Evolutionary conservation across 2,797 vertebrate genomes (phyloP).

Genomic region (Sebastes glaucus): DNA sequence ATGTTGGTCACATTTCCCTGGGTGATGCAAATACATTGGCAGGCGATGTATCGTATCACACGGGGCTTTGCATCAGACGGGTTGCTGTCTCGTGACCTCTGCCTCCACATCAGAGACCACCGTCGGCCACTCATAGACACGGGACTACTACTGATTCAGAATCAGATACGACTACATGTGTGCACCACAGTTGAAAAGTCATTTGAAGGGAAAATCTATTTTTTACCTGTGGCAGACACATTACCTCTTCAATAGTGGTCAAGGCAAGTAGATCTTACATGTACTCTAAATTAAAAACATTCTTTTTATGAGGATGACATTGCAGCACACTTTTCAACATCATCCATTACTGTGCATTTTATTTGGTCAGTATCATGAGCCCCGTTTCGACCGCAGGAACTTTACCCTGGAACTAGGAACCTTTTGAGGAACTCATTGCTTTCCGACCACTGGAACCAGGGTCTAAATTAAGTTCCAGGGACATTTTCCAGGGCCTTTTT

Average conservation of each 20-base stretch:
- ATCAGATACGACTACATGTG: conserved; percentile 1
- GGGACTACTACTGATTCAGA: background rate
- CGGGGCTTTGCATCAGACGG: conserved; percentile 9
- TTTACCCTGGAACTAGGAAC: no score
- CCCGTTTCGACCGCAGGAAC: background rate
- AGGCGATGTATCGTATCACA: conserved; percentile 15
- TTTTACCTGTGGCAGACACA: conserved; percentile 3
- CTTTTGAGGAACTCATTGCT: background rate
- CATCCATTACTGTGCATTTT: background rate
- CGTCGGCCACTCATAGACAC: background rate
- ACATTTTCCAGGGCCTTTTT: background rate
- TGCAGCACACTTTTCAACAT: background rate
- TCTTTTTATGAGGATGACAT: background rate
- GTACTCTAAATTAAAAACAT: background rate
- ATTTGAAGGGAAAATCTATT: conserved; percentile 12
- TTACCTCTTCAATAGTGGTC: background rate
- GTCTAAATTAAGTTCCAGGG: background rate
- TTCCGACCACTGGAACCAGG: background rate
- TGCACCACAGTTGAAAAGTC: conserved; percentile 15
- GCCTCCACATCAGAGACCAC: conserved; percentile 2
- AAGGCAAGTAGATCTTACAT: background rate
- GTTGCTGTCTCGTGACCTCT: background rate
- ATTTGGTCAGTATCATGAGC: background rate
- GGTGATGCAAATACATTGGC: conserved; percentile 14
- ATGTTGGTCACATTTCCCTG: conserved; percentile 7